Conservation (phyloP, 2,797 vertebrate genomes). For the Hybognathus amarus region DNA sequence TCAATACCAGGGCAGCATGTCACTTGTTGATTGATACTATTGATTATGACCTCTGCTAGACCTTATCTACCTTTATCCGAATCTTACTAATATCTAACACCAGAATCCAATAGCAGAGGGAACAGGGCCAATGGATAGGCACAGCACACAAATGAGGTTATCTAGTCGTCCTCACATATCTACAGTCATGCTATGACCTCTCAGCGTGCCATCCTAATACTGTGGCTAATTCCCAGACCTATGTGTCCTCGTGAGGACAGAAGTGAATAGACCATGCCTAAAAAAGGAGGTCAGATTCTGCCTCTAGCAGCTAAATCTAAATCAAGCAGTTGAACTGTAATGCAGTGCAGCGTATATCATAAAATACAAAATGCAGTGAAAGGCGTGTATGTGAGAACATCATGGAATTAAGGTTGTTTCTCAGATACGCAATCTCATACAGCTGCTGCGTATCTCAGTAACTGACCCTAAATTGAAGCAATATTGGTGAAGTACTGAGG, state of each 20-base stretch:
- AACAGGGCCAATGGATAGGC: constrained; percentile 49
- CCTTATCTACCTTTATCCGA: constrained; percentile 65
- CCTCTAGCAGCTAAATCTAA: constrained; percentile 20
- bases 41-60: constrained; percentile 68
- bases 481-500: constrained; percentile 88
- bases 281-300: constrained; percentile 1
- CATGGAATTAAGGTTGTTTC: constrained; percentile 19
- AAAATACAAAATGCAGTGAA: neutral
- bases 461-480: constrained; percentile 89
- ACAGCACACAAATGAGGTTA: constrained; percentile 51
- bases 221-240: constrained; percentile 38
- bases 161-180: constrained; percentile 53
- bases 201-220: constrained; percentile 52
- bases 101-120: constrained; percentile 60
- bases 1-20: constrained; percentile 74
- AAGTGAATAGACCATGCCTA: constrained; percentile 5
- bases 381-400: neutral
- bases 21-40: constrained; percentile 73
- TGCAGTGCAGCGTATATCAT: neutral
- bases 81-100: constrained; percentile 75
- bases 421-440: constrained; percentile 35
- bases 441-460: constrained; percentile 78
- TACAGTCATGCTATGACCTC: constrained; percentile 51
- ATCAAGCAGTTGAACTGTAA: constrained; percentile 1
- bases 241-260: constrained; percentile 6